These are phyloP conservation scores for Epistrophella euchroma DNA, from an alignment of 2,888 invertebrate species.

Conservation along the genomic window DNA sequence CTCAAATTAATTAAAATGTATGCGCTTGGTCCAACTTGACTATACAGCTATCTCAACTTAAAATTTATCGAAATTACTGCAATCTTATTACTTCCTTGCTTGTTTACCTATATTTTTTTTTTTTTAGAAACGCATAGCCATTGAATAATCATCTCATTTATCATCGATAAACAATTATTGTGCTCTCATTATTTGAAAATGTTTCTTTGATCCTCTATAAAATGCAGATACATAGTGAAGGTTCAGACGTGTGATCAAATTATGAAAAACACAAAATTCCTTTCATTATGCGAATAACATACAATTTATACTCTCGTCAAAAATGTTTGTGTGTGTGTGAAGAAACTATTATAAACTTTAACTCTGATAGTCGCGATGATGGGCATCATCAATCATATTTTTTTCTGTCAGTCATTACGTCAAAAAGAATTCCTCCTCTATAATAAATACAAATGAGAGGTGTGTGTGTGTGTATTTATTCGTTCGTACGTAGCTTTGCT, in stretches of 20 bases:
- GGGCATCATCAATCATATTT: conserved; percentile 67
- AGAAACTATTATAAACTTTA: conserved; percentile 22
- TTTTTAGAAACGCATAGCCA: too few relatives aligned
- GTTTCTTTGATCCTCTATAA: not conserved
- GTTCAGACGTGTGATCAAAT: not conserved
- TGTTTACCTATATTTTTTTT: too few relatives aligned
- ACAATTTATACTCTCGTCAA: conserved; percentile 1
- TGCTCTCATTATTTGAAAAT: not conserved
- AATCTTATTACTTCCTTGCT: too few relatives aligned
- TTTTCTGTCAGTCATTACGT: conserved; percentile 70
- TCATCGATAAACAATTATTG: not conserved
- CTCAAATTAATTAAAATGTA: too few relatives aligned
- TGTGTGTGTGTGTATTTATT: not conserved
- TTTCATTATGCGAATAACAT: conserved; percentile 16
- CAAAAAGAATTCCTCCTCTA: conserved; percentile 36
- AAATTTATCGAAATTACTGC: too few relatives aligned
- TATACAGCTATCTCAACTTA: too few relatives aligned
- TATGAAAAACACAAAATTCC: not conserved
- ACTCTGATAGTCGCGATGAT: conserved; percentile 45
- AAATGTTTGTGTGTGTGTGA: too few relatives aligned
- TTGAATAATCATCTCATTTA: not conserved
- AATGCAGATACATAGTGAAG: not conserved
- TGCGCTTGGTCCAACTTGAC: too few relatives aligned
- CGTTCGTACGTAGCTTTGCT: not conserved
- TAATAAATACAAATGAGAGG: too few relatives aligned